These are phyloP conservation scores for Drosophila bunnanda DNA, from an alignment of 2,888 invertebrate species.

Conservation along the genomic window DNA sequence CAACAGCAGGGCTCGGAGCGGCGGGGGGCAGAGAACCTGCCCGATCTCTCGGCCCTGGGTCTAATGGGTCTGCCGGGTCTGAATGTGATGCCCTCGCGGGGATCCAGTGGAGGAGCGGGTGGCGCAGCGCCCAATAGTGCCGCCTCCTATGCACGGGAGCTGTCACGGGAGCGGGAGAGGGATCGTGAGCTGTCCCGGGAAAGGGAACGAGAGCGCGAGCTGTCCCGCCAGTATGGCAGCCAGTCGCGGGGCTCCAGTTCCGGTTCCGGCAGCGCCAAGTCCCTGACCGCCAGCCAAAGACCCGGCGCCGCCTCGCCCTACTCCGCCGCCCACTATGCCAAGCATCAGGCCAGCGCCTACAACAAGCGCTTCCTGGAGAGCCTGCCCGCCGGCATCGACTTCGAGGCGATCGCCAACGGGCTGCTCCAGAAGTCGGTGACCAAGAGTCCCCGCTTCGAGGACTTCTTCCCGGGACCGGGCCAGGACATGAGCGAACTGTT, in stretches of 20 bases:
- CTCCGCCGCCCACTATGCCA: conserved; percentile 72
- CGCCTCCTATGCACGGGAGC: conserved; percentile 73
- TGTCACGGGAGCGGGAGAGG: conserved; percentile 72
- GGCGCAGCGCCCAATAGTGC: conserved; percentile 74
- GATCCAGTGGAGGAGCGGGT: conserved; percentile 45
- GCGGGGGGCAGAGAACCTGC: conserved; percentile 78
- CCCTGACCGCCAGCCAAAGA: conserved; percentile 48
- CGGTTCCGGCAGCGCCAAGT: conserved; percentile 56
- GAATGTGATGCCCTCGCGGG: conserved; percentile 81
- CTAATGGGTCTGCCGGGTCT: conserved; percentile 83
- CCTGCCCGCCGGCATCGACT: conserved; percentile 83
- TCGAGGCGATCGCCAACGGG: conserved; percentile 83
- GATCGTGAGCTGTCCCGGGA: conserved; percentile 71
- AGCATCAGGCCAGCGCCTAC: conserved; percentile 68
- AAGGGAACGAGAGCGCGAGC: conserved; percentile 71
- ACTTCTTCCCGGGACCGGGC: conserved; percentile 77
- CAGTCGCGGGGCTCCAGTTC: conserved; percentile 78
- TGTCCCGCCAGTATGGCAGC: conserved; percentile 77
- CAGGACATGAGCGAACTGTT: conserved; percentile 83
- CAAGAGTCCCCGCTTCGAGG: conserved; percentile 83
- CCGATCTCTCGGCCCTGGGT: conserved; percentile 82
- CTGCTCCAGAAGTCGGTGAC: conserved; percentile 83
- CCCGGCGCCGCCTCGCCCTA: conserved; percentile 76
- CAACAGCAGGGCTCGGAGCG: conserved; percentile 47
- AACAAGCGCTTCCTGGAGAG: conserved; percentile 83